These are phyloP conservation scores for Oenanthe melanoleuca DNA, from an alignment of 2,113 vertebrate species.

Conservation along the genomic window DNA sequence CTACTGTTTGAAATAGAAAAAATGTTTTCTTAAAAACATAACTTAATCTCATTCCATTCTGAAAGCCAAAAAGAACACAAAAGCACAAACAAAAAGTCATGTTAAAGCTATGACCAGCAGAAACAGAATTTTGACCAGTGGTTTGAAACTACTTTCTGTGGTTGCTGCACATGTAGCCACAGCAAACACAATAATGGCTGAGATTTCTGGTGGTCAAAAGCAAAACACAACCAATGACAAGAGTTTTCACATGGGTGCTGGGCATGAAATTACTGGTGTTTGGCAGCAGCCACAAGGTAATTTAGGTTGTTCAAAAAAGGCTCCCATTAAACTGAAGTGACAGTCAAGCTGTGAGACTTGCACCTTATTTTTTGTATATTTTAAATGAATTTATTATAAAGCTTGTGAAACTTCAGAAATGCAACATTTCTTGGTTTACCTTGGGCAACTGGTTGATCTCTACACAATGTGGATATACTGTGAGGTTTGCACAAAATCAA, in stretches of 20 bases:
- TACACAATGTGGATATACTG: background rate
- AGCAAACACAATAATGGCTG: conserved; percentile 24
- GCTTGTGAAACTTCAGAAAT: background rate
- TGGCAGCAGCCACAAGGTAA: background rate
- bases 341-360: background rate
- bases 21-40: background rate
- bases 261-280: background rate
- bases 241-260: background rate
- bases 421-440: background rate
- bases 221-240: background rate
- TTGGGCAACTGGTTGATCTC: background rate
- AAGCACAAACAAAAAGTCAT: background rate
- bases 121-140: conserved; percentile 8
- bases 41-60: background rate
- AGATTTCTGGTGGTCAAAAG: conserved; percentile 21
- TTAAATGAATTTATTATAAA: background rate
- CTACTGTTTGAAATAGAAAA: background rate
- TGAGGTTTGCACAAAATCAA: background rate
- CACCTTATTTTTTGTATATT: background rate
- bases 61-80: background rate
- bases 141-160: conserved; percentile 29
- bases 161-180: conserved; percentile 33
- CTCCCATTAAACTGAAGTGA: background rate
- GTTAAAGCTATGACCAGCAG: background rate
- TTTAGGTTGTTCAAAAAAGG: background rate